Conservation (phyloP, 2,888 invertebrate genomes). For the Julus scanicus region DNA sequence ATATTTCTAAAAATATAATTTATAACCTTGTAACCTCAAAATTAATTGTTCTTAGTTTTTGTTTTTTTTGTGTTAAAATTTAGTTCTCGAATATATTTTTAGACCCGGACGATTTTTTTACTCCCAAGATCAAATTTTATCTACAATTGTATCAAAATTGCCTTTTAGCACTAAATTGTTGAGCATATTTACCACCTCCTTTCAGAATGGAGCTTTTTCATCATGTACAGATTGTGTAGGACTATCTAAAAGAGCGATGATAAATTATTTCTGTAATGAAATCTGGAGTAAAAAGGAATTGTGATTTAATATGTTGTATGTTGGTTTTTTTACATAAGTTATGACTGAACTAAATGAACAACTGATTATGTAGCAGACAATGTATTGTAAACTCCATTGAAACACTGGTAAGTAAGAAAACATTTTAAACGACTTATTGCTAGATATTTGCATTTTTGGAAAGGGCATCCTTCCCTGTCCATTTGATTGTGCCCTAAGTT, state of each 20-base stretch:
- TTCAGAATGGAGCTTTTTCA: not conserved
- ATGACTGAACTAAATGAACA: not conserved
- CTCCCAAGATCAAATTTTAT: slow-evolving; percentile 11
- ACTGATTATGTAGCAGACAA: too few species aligned
- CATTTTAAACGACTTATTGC: too few species aligned
- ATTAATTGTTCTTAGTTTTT: not conserved
- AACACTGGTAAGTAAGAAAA: too few species aligned
- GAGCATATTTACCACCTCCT: not conserved
- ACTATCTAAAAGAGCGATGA: not conserved
- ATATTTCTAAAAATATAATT: slow-evolving; percentile 36
- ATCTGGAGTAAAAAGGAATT: not conserved
- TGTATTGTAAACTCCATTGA: too few species aligned
- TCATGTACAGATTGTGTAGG: not conserved
- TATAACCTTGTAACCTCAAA: slow-evolving; percentile 3
- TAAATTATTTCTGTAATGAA: slow-evolving; percentile 28
- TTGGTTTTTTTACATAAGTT: not conserved
- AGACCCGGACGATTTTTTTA: not conserved
- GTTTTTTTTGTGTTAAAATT: not conserved
- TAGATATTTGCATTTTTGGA: too few species aligned
- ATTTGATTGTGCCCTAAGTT: too few species aligned
- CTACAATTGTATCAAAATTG: not conserved
- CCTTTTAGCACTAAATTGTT: not conserved
- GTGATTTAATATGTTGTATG: not conserved
- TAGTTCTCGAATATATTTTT: slow-evolving; percentile 3
- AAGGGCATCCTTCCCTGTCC: too few species aligned